Conservation (phyloP, 2,888 invertebrate genomes). For the Melanostoma mellinum region DNA sequence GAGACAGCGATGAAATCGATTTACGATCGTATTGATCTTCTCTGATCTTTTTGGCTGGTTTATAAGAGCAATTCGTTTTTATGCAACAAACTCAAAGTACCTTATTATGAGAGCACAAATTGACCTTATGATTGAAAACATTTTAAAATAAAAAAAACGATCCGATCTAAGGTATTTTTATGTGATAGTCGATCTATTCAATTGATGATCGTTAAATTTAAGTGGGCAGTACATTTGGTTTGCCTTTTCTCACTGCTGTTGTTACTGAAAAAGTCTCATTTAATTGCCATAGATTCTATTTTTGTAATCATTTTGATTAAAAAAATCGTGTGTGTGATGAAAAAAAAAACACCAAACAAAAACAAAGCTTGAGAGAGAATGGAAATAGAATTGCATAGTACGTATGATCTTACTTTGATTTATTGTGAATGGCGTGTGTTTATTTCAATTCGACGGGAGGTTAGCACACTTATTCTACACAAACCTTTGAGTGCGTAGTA, state of each 20-base stretch:
- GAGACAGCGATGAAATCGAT: constrained; percentile 31
- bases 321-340: not conserved
- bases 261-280: constrained; percentile 1
- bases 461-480: constrained; percentile 14
- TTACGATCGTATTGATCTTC: constrained; percentile 22
- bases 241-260: not conserved
- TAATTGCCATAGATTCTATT: constrained; percentile 8
- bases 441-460: constrained; percentile 53
- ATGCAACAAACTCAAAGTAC: constrained; percentile 22
- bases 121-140: constrained; percentile 48
- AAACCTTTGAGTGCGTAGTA: not conserved
- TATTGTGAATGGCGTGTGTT: constrained; percentile 35
- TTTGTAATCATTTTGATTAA: not conserved
- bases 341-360: constrained; percentile 3
- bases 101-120: constrained; percentile 16
- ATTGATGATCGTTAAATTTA: constrained; percentile 43
- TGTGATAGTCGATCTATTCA: constrained; percentile 42
- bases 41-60: constrained; percentile 14
- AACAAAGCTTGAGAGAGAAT: constrained; percentile 7
- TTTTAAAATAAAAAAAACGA: not conserved
- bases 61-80: not conserved
- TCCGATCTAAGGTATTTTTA: constrained; percentile 27
- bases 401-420: constrained; percentile 21
- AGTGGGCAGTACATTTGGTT: too few species aligned
- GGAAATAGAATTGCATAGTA: constrained; percentile 17